Percentiles rank a stretch among this genome's conserved stretches.
phyloP scores from a whole-genome alignment of 2,888 invertebrate genomes.

The Tyria jacobaeae region DNA sequence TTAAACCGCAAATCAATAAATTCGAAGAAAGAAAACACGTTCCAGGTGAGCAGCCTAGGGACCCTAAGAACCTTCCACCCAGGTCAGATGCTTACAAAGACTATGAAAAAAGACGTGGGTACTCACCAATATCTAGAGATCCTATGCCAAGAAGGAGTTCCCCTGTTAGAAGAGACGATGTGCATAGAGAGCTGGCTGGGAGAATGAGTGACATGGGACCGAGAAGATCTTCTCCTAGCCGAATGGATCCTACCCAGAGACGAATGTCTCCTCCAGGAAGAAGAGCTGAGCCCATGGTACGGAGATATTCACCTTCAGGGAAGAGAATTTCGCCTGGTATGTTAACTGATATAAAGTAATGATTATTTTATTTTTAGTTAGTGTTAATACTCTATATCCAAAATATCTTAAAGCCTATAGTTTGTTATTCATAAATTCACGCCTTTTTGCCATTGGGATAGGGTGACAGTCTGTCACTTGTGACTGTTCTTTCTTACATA shows the following conservation, averaged over 20 bases:
- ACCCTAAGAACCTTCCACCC: conserved; percentile 25
- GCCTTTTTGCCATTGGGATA: too few relatives aligned
- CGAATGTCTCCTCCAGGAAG: conserved; percentile 38
- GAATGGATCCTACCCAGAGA: conserved; percentile 36
- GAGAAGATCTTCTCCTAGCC: conserved; percentile 27
- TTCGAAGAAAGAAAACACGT: conserved; percentile 51
- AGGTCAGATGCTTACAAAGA: conserved; percentile 44
- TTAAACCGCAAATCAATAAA: conserved; percentile 36
- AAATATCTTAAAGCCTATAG: too few relatives aligned
- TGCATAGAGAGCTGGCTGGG: conserved; percentile 25
- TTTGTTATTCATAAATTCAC: too few relatives aligned
- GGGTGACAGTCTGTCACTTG: too few relatives aligned
- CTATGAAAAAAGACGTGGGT: conserved; percentile 41
- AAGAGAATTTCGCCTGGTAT: conserved; percentile 36
- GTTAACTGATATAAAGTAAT: neutral
- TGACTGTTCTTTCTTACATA: too few relatives aligned
- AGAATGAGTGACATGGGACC: conserved; percentile 16
- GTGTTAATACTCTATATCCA: too few relatives aligned
- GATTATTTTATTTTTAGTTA: neutral
- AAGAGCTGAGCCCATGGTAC: conserved; percentile 11
- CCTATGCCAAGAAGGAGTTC: conserved; percentile 12
- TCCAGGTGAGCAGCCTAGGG: conserved; percentile 37
- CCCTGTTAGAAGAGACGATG: conserved; percentile 26
- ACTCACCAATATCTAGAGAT: conserved; percentile 31
- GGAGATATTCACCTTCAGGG: conserved; percentile 38